Evolutionary conservation across 2,888 invertebrate species (phyloP), one percentile per base, ranked within the genome.

Genomic region (Griposia aprilina): DNA sequence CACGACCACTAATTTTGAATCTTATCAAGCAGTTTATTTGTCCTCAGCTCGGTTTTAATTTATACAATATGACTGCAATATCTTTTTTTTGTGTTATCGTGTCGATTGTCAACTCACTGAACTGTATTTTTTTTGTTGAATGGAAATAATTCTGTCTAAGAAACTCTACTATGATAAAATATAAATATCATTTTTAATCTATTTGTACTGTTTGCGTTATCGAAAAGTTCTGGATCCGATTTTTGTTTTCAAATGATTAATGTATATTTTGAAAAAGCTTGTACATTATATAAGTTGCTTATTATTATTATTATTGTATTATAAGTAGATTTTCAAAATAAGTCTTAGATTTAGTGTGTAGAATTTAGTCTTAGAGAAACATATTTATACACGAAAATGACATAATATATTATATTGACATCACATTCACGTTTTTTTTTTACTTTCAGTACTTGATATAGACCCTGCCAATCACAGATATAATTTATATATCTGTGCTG

Each of bases 401-500:
- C 90, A 89, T 94, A 95, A 95, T 95, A 94, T 94, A 95, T 94
- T 93, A 7, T 0, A 4, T 41, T 36, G 90, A 92, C 84, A 91
- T 90, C 89, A 90, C 85, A 88, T 87, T 80, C 85, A 17, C 11
- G 0, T 7, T 55, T 60, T 60, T 88, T 86, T 82, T 84, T 76
- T 62, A n/a, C 20, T 63, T 30, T 26, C 23, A 30, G 1, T 60
- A 41, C 17, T 57, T 26, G 8, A 45, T 17, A 52, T 0, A 15
- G n/a, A n/a, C 17, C 17, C 15, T 36, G 23, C 6, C n/a, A n/a
- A n/a, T 11, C n/a, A n/a, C n/a, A n/a, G n/a, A n/a, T n/a, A n/a
- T n/a, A n/a, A n/a, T n/a, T n/a, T n/a, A n/a, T n/a, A n/a, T n/a
- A n/a, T n/a, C n/a, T n/a, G n/a, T n/a, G n/a, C n/a, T n/a, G n/a